Base-by-base conservation (phyloP, 53 echinoderm and acorn worm genomes). In the Mesocentrotus franciscanus region DNA sequence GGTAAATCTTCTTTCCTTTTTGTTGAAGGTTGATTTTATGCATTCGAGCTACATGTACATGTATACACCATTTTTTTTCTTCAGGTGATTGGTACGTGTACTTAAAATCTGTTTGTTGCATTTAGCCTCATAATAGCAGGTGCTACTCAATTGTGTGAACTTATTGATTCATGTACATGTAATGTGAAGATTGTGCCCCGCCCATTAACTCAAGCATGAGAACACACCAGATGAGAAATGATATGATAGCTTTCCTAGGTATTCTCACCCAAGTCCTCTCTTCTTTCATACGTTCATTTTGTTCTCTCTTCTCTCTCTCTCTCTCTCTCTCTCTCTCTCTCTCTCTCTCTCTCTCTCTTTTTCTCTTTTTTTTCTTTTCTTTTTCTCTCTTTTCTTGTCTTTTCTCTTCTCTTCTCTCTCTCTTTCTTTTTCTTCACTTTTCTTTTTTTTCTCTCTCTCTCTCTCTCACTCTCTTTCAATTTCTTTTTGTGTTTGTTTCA, bases 161-260 rank as follows among this genome's bases (percentile, higher is more conserved):
- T 76, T 76, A 76, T 13, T 76, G 76, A 30, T 76, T 27, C 76
- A 30, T 76, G 76, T 76, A 32, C 1, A n/a, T n/a, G n/a, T 13
- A 10, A 30, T 29, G 78, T 36, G 36, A 12, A 14, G 36, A 78
- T 18, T 39, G 20, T 79, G 39, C 39, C 72, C 79, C 39, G 20
- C 79, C 79, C 85, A 85, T 26, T 85, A 57, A 85, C 85, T 85
- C 85, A 85, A 56, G 57, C 39, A 79, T 15, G 13, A 39, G n/a
- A 85, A 26, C 12, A n/a, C 57, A 57, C 34, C 17, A 14, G 20
- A 56, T 57, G 27, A 57, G n/a, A 85, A n/a, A 39, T 42, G 34
- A 22, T 26, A 6, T 22, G 70, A 20, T 39, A 39, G 27, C 8
- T 20, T 17, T 42, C 42, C 39, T 79, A 32, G 4, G 6, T 14